Base-by-base conservation (phyloP, 2,797 vertebrate species). In the Pteropus rufus region DNA sequence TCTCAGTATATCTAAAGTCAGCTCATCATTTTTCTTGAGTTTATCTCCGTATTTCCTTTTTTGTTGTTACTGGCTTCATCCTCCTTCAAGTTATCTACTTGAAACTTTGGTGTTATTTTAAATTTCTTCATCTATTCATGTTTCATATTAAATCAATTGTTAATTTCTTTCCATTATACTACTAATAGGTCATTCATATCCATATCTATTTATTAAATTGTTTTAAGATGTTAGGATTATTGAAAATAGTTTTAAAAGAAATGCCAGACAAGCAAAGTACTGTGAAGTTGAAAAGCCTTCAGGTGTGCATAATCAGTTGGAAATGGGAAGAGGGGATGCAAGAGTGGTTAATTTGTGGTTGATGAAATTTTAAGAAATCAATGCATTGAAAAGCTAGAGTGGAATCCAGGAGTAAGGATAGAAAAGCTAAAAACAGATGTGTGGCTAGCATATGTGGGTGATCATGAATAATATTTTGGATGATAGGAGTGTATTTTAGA, bases 291-390 rank as follows among this genome's bases (percentile, higher is more conserved):
- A 64, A 34, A 84, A 46, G 11, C 31, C n/a, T 93, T 91, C 70
- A 84, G 92, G 60, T 95, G 54, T 89, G 73, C 64, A 89, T 91
- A 92, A 94, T 95, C 84, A 62, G 26, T 92, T 88, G 83, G 65
- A 85, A 90, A 83, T 93, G 77, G 67, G n/a, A 29, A 8, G 64
- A 65, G 10, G 29, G 19, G 12, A 29, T 86, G 29, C 41, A 15
- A 49, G 72, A 11, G 15, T 67, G 41, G 67, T 86, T 96, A 79
- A 94, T 94, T 93, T 94, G 88, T 39, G 67, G 82, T 64, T 93
- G 67, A 69, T 95, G 73, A 85, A 89, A 91, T 96, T 96, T 96
- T 92, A 87, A 96, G 64, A 94, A 94, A 97, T 91, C 88, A 94
- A 2, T 85, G 73, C 72, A 82, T 77, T 92, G 75, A 95, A 88